Evolutionary conservation across 2,888 invertebrate species (phyloP).

Genomic region (Dasysyrphus tricinctus): DNA sequence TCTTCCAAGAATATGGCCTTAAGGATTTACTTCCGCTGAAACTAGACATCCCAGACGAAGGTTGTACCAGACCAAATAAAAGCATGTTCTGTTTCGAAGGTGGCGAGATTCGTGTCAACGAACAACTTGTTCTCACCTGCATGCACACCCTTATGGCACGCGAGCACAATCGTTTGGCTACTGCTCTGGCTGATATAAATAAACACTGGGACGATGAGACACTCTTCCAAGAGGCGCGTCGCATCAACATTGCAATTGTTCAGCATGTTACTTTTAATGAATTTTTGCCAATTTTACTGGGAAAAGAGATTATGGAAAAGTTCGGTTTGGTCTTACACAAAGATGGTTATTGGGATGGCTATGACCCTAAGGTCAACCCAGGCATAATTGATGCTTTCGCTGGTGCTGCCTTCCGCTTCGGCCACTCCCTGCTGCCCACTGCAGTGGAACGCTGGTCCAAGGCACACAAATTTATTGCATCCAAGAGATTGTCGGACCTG

Average conservation of each 20-base stretch:
- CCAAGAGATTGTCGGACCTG: conserved; percentile 93
- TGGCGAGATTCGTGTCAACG: conserved; percentile 96
- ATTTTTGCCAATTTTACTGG: conserved; percentile 93
- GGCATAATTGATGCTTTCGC: conserved; percentile 95
- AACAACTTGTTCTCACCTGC: conserved; percentile 93
- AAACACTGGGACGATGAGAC: conserved; percentile 98
- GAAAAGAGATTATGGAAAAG: conserved; percentile 96
- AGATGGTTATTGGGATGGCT: conserved; percentile 86
- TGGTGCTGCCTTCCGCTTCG: conserved; percentile 96
- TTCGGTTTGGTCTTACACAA: conserved; percentile 93
- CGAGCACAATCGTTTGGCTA: conserved; percentile 94
- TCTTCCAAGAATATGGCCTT: conserved; percentile 93
- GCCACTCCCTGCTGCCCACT: conserved; percentile 94
- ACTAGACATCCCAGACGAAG: conserved; percentile 95
- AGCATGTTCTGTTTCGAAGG: conserved; percentile 97
- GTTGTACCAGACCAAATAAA: conserved; percentile 94
- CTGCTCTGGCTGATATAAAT: conserved; percentile 90
- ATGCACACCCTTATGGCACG: conserved; percentile 96
- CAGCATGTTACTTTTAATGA: conserved; percentile 96
- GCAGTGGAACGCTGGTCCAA: conserved; percentile 97
- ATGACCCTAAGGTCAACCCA: conserved; percentile 93
- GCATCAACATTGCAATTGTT: conserved; percentile 93
- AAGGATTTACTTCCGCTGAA: conserved; percentile 95
- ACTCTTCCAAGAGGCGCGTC: conserved; percentile 93
- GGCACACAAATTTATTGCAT: conserved; percentile 96